A percentile compares a stretch with the other conserved stretches of the same genome.
Evolutionary conservation across 2,797 vertebrate genomes (phyloP).

Genomic region (Austrolebias charrua): DNA sequence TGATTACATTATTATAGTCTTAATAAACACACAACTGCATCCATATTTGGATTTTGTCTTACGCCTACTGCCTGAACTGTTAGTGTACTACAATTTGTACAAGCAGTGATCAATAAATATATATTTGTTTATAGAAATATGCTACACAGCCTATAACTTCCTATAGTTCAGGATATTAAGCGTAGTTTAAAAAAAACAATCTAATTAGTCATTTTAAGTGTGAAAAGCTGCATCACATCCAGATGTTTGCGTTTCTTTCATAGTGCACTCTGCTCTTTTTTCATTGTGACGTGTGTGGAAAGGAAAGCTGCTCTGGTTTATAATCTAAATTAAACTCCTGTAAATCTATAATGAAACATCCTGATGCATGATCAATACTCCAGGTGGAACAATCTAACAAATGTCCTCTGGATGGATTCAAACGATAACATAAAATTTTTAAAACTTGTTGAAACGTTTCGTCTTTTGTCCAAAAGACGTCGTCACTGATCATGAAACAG

Average conservation of each 20-base stretch:
- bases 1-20: conserved; percentile 55
- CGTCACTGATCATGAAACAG: not conserved
- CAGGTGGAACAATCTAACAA: too few relatives aligned
- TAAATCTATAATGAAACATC: conserved; percentile 1
- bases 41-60: conserved; percentile 53
- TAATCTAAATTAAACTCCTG: conserved; percentile 3
- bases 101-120: conserved; percentile 22
- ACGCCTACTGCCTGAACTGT: conserved; percentile 34
- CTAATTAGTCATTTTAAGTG: conserved; percentile 1
- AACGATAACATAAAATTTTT: too few relatives aligned
- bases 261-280: not conserved
- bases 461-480: too few relatives aligned
- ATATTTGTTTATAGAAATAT: not conserved
- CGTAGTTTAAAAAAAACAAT: not conserved
- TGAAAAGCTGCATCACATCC: conserved; percentile 3
- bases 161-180: conserved; percentile 10
- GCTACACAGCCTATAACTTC: conserved; percentile 8
- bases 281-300: not conserved
- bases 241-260: conserved; percentile 6
- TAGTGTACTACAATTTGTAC: conserved; percentile 53
- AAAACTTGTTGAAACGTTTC: too few relatives aligned
- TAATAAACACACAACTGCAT: conserved; percentile 55
- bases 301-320: not conserved
- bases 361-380: too few relatives aligned
- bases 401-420: too few relatives aligned